These are phyloP conservation scores for Nasonovia ribisnigri DNA, from an alignment of 2,888 invertebrate genomes.

Conservation along the genomic window DNA sequence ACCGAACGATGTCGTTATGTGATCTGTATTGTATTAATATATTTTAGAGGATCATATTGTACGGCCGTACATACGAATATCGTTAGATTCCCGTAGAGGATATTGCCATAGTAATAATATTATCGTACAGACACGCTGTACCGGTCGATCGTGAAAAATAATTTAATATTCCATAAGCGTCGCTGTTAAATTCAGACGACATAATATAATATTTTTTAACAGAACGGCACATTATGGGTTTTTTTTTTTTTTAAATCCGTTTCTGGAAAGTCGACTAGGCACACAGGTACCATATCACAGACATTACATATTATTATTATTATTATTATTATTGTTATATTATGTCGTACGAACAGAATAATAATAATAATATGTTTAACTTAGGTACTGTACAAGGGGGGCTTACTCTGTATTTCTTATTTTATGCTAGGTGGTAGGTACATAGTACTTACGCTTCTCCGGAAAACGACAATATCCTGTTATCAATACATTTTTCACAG, in stretches of 20 bases:
- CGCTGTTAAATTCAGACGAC: neutral
- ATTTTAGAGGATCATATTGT: neutral
- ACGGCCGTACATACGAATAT: neutral
- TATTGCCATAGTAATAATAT: neutral
- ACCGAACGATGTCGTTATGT: neutral
- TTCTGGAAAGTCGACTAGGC: neutral
- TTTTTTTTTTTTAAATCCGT: neutral
- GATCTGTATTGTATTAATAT: neutral
- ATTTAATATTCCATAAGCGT: neutral
- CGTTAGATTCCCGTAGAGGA: neutral
- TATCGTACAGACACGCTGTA: neutral
- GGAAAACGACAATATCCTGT: neutral
- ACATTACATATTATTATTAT: neutral
- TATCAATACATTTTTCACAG: neutral
- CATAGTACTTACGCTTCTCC: neutral
- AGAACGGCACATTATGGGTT: neutral
- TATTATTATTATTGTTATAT: no score
- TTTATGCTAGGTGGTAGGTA: neutral
- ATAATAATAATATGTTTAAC: neutral
- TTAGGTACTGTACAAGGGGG: neutral
- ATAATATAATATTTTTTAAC: neutral
- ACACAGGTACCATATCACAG: neutral
- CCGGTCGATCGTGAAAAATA: neutral
- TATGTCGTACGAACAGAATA: neutral
- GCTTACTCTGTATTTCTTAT: neutral